Conservation (phyloP, 2,113 vertebrate genomes). For the Gorsachius goisagi region DNA sequence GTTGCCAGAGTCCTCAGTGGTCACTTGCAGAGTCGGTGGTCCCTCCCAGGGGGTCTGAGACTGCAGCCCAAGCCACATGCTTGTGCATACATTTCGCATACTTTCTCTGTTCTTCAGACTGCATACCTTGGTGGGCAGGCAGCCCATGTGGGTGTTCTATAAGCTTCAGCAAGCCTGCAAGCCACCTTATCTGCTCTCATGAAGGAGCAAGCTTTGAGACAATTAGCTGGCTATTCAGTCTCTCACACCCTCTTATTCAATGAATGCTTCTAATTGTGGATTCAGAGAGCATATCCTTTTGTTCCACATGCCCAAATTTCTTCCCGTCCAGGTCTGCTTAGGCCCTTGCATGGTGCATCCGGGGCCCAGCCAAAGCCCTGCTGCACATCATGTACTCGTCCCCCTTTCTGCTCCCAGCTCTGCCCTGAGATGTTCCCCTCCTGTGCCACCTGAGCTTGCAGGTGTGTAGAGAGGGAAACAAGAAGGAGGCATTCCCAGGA, state of each 20-base stretch:
- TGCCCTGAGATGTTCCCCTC: neutral
- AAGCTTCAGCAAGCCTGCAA: no score
- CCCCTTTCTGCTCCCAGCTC: neutral
- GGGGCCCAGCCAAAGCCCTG: neutral
- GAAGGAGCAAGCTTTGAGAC: no score
- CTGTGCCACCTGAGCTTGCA: fast-evolving
- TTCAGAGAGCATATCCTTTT: neutral
- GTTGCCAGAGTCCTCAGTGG: no score
- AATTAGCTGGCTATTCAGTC: no score
- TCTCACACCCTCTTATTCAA: neutral
- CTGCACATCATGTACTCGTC: fast-evolving
- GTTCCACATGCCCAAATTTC: fast-evolving
- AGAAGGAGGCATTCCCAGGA: fast-evolving
- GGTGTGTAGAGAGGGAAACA: neutral
- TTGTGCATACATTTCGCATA: no score
- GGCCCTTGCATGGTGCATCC: neutral
- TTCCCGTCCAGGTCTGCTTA: neutral
- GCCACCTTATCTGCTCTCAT: no score
- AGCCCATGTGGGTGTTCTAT: no score
- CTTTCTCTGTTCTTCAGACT: no score
- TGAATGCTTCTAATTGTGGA: neutral
- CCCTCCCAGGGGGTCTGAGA: no score
- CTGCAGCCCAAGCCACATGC: no score
- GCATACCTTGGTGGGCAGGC: no score
- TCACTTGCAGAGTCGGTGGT: no score